Conservation (phyloP, 2,888 invertebrate genomes). For the Limulus polyphemus region DNA sequence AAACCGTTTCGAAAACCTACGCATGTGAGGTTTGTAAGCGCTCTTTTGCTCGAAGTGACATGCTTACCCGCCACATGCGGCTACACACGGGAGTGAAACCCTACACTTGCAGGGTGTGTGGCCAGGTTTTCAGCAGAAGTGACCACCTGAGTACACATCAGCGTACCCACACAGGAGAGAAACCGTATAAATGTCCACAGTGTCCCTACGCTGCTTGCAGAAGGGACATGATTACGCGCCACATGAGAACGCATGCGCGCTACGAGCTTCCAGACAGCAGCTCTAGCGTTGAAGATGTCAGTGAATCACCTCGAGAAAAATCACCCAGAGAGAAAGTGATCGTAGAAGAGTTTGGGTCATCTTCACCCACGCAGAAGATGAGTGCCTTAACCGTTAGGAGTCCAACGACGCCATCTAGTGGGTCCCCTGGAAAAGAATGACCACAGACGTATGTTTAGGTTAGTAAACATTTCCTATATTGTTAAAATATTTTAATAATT, state of each 20-base stretch:
- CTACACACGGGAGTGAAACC: slow-evolving; percentile 96
- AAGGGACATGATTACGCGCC: slow-evolving; percentile 97
- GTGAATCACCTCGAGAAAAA: too few species aligned
- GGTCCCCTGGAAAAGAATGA: slow-evolving; percentile 10
- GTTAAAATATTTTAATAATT: too few species aligned
- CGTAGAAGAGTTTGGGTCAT: neutral
- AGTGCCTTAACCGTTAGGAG: slow-evolving; percentile 22
- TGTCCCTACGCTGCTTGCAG: slow-evolving; percentile 99
- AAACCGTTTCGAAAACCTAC: slow-evolving; percentile 46
- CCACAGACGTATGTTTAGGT: too few species aligned
- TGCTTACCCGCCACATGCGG: slow-evolving; percentile 97
- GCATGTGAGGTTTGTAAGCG: slow-evolving; percentile 87
- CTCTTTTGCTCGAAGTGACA: slow-evolving; percentile 90
- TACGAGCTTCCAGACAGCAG: slow-evolving; percentile 40
- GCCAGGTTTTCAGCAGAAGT: slow-evolving; percentile 84
- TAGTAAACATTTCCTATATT: too few species aligned
- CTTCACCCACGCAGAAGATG: slow-evolving; percentile 17
- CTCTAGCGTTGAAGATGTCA: slow-evolving; percentile 18
- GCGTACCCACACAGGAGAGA: slow-evolving; percentile 58
- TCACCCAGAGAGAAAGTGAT: too few species aligned
- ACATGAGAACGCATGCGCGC: slow-evolving; percentile 84
- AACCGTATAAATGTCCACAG: slow-evolving; percentile 81
- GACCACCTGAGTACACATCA: slow-evolving; percentile 97
- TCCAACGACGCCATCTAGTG: slow-evolving; percentile 7
- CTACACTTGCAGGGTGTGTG: slow-evolving; percentile 88